phyloP scores from a whole-genome alignment of 1,140 invertebrate species.

The Neodiprion fabricii region DNA sequence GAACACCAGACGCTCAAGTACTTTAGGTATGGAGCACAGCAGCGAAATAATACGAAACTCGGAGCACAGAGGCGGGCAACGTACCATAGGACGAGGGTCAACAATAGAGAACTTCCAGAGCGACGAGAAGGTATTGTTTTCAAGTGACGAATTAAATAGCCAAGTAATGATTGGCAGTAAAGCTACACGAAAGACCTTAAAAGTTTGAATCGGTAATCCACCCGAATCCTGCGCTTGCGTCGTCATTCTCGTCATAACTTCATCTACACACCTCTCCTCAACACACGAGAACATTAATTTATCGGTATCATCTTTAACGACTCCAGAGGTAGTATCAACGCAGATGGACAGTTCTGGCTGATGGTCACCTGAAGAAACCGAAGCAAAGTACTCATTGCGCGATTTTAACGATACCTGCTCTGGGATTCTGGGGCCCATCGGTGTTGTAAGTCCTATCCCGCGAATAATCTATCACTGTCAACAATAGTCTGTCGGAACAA shows the following conservation, averaged over 20 bases:
- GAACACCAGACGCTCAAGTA: conserved; percentile 13
- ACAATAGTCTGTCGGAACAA: background rate
- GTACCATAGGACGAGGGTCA: background rate
- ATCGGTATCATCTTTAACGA: background rate
- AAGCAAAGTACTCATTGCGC: background rate
- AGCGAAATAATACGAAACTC: conserved; percentile 17
- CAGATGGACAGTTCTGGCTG: background rate
- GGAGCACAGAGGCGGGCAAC: background rate
- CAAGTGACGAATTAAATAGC: conserved; percentile 4
- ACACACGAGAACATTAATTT: conserved; percentile 1
- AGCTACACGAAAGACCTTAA: background rate
- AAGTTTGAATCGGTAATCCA: background rate
- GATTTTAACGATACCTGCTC: background rate
- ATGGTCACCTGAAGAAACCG: background rate
- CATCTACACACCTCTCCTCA: background rate
- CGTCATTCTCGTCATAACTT: conserved; percentile 6
- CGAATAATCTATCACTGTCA: background rate
- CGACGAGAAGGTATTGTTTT: background rate
- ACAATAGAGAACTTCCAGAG: conserved; percentile 9
- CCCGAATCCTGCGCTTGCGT: background rate
- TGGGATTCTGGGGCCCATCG: background rate
- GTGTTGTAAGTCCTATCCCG: background rate
- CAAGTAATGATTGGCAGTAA: background rate
- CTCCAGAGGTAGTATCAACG: background rate
- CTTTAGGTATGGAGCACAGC: conserved; percentile 18